Evolutionary conservation across 2,797 vertebrate species (phyloP), one percentile per base, ranked within the genome.

Genomic region (Sebastes jordani): DNA sequence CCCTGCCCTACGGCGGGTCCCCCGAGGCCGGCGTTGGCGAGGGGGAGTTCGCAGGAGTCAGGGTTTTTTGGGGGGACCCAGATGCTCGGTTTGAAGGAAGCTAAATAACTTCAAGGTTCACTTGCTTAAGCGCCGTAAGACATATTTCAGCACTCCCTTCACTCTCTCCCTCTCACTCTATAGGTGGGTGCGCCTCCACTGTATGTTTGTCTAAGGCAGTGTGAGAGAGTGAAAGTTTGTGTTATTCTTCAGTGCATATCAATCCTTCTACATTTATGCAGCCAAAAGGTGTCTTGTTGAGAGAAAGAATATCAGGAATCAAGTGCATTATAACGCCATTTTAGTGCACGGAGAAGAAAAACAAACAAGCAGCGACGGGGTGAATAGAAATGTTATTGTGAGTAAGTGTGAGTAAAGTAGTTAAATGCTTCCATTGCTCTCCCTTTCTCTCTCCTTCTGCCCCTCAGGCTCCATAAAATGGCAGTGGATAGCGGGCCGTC

Each of bases 391-490:
- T 86, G 86, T 88, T 80, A 89, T 83, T 85, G 91, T 86, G 80
- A 86, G 80, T 49, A 82, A 85, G 85, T 82, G 85, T 76, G 88
- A 86, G 84, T 27, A 36, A 86, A 80, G 82, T 61, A 74, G 92
- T 92, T 91, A 93, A 92, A 93, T 30, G 65, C 88, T 82, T 91
- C 88, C 84, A 88, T 81, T 46, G 74, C 81, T 83, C 84, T 79
- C 58, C 70, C 23, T 84, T 29, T 86, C 68, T 76, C 83, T 80
- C 78, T 42, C 90, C 90, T 93, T 88, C 93, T 91, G 90, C 36
- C 94, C 80, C 94, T 91, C 88, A 86, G 76, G 94, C 93, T 97
- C 96, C 95, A 96, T 97, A 96, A 97, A 97, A 93, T 94, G 93
- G 90, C 93, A 94, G 92, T 93, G 93, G 93, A 96, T 94, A 95